Percentiles rank a stretch among this genome's conserved stretches.
Conservation (phyloP, 2,888 invertebrate genomes). For the Drosophila paranaensis region DNA sequence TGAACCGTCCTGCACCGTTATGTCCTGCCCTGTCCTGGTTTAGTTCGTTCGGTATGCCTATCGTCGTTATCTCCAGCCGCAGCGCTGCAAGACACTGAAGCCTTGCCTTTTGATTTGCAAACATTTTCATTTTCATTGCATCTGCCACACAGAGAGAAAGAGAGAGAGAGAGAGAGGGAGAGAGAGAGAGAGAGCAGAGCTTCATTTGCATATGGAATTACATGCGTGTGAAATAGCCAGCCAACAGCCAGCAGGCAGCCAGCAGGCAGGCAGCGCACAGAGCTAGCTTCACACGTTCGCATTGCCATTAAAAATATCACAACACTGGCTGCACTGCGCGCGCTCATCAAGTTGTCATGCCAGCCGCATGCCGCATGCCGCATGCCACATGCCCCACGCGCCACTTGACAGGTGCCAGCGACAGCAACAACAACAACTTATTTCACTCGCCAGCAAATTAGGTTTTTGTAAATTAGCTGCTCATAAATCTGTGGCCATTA, state of each 20-base stretch:
- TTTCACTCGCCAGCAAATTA: constrained; percentile 64
- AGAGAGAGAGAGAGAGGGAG: too few species aligned
- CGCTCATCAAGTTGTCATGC: constrained; percentile 40
- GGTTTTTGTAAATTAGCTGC: constrained; percentile 62
- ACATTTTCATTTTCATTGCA: constrained; percentile 65
- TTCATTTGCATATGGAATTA: constrained; percentile 69
- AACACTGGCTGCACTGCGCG: constrained; percentile 31
- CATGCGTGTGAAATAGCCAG: constrained; percentile 48
- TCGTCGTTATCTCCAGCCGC: constrained; percentile 17
- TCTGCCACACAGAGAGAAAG: constrained; percentile 17
- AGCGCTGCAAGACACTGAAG: constrained; percentile 8
- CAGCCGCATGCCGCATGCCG: constrained; percentile 11
- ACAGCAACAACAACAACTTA: constrained; percentile 31
- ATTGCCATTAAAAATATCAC: constrained; percentile 54
- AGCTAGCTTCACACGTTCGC: background rate
- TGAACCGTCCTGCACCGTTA: background rate
- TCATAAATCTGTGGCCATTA: constrained; percentile 63
- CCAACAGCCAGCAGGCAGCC: background rate
- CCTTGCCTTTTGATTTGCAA: constrained; percentile 65
- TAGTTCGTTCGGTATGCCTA: constrained; percentile 6
- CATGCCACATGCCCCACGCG: constrained; percentile 1
- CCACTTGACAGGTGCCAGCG: constrained; percentile 34
- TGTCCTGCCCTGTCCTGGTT: background rate
- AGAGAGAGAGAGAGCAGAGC: constrained; percentile 15
- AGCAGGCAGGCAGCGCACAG: background rate